Evolutionary conservation across 2,888 invertebrate genomes (phyloP), one percentile per base, ranked within the genome.

Genomic region (Scotopteryx bipunctaria): DNA sequence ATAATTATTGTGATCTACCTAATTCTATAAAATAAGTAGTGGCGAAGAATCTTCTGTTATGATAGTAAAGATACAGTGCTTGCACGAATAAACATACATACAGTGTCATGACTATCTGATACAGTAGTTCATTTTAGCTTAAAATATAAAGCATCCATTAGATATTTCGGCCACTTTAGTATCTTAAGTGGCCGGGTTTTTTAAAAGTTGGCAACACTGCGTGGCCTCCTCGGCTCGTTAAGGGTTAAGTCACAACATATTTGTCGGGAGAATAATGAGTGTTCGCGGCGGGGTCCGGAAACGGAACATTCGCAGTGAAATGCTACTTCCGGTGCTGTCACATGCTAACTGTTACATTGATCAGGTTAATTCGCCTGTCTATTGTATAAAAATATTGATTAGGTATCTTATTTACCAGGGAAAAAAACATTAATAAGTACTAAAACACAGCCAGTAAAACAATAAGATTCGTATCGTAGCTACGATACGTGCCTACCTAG

Each of bases 261-360:
- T 89, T 86, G 86, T 87, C 78, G 81, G 80, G 81, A 86, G 88
- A 89, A 81, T 88, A 84, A 89, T 88, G 86, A 75, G 71, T 74
- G 68, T 74, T 79, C 81, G 73, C 82, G 66, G 76, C 76, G 67
- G 79, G 82, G 78, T 66, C 74, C 81, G 85, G 87, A 86, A 84
- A 78, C 67, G 61, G 57, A 74, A 74, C 83, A 83, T 87, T 86
- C 80, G 87, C 84, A 78, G 78, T 71, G 76, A 79, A 75, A 83
- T 70, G 75, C 71, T 65, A 80, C 77, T 81, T 87, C 86, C 86
- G 76, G 69, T 61, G 65, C 71, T 71, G 78, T 76, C 84, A 79
- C 67, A 73, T 80, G 81, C 68, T 53, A 49, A 38, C 50, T 55
- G 51, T 47, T 64, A 50, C 36, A 33, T 55, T 17, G 47, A 55